These are phyloP conservation scores for Sympetrum striolatum DNA, from an alignment of 2,888 invertebrate species.

Conservation along the genomic window DNA sequence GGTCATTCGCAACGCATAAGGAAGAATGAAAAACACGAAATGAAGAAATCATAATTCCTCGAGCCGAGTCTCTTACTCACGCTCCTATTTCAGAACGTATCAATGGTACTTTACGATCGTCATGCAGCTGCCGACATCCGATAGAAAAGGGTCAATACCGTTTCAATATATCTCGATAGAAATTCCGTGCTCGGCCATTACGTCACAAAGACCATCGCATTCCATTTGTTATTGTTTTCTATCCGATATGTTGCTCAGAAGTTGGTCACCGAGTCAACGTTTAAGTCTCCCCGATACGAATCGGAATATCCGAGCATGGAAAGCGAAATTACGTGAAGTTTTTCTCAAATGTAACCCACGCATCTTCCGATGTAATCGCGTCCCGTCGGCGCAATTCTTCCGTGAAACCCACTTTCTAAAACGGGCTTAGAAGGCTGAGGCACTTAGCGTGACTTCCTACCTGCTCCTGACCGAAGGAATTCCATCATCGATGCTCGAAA, in stretches of 20 bases:
- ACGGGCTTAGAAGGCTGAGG: background rate
- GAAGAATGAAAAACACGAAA: no score
- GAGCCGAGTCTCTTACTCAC: background rate
- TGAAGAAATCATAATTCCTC: no score
- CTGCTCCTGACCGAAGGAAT: background rate
- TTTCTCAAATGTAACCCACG: background rate
- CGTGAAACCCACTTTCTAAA: background rate
- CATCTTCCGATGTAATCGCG: background rate
- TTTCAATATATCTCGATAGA: background rate
- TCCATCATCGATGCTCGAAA: background rate
- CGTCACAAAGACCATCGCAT: background rate
- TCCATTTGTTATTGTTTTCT: background rate
- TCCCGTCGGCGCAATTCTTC: background rate
- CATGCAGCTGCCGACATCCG: background rate
- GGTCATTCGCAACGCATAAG: no score
- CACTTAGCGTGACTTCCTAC: background rate
- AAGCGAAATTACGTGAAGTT: background rate
- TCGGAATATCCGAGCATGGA: background rate
- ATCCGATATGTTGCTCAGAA: background rate
- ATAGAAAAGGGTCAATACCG: background rate
- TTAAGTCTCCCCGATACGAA: background rate
- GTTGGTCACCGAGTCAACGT: background rate
- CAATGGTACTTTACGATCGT: background rate
- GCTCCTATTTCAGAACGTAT: background rate
- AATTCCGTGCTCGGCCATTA: background rate